phyloP scores from a whole-genome alignment of 2,797 vertebrate genomes.

The Rhyacichthys aspro region DNA sequence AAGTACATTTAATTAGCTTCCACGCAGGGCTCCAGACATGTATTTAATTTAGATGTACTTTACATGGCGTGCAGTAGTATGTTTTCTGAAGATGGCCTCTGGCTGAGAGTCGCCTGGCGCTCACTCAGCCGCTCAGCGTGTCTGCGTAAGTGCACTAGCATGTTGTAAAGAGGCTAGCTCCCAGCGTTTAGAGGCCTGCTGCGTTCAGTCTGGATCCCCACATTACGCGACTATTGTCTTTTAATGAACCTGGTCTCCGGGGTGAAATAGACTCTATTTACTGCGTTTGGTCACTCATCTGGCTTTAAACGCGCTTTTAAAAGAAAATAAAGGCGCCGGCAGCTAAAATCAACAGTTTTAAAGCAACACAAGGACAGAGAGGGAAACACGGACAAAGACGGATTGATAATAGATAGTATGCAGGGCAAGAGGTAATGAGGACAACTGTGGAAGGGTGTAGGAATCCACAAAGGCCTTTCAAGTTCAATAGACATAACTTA shows the following conservation, averaged over 20 bases:
- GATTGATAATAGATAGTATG: slow-evolving; percentile 49
- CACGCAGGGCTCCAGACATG: not conserved
- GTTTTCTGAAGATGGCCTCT: not conserved
- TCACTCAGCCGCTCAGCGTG: slow-evolving; percentile 7
- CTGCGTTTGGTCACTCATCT: slow-evolving; percentile 42
- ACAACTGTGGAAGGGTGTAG: slow-evolving; percentile 23
- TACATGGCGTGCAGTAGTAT: slow-evolving; percentile 6
- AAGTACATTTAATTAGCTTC: slow-evolving; percentile 13
- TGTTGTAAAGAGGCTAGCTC: slow-evolving; percentile 39
- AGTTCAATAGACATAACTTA: slow-evolving; percentile 10
- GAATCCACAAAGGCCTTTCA: slow-evolving; percentile 33
- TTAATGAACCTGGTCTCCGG: slow-evolving; percentile 54
- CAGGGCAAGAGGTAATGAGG: slow-evolving; percentile 35
- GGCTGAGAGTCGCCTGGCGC: not conserved
- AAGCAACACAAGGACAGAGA: slow-evolving; percentile 30
- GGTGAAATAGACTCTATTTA: slow-evolving; percentile 34
- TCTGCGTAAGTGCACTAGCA: slow-evolving; percentile 10
- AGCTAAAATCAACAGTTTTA: slow-evolving; percentile 46
- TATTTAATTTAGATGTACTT: slow-evolving; percentile 18
- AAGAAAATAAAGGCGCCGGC: slow-evolving; percentile 32
- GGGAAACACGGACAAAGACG: slow-evolving; percentile 6
- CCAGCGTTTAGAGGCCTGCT: slow-evolving; percentile 10
- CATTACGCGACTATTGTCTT: slow-evolving; percentile 46
- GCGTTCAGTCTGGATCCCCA: slow-evolving; percentile 37
- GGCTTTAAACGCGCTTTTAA: slow-evolving; percentile 51